Base-by-base conservation (phyloP, 1,140 invertebrate genomes). In the Adoxophyes honmai region DNA sequence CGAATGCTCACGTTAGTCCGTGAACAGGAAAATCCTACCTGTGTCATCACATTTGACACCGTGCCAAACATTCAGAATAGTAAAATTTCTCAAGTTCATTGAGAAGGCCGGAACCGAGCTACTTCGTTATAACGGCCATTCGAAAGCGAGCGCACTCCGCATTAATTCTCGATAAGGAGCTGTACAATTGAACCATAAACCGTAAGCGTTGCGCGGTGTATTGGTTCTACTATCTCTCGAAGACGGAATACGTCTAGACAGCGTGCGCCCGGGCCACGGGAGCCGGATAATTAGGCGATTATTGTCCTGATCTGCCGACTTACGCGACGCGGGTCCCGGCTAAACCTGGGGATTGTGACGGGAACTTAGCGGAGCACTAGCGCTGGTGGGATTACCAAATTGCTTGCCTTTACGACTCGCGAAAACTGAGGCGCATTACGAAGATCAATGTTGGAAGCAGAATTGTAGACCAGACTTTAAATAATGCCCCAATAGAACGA, bases 201-300 rank as follows among this genome's bases (percentile, higher is more conserved):
- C n/a, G n/a, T 28, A 28, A 28, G n/a, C n/a, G n/a, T n/a, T n/a
- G n/a, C n/a, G n/a, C 21, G 6, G 21, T 28, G 21, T 28, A 6
- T 28, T 28, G 2, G 21, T 28, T 2, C 2, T 6, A 3, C 21
- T 28, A 37, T 38, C 18, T 35, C n/a, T 65, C 58, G 60, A 68
- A 70, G 61, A 66, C 67, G 65, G 65, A 73, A 72, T 67, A 66
- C 34, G 70, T 75, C 73, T 77, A 80, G 70, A 77, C 74, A 59
- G 52, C 59, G 57, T 60, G 57, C 64, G 55, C 57, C 58, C 42
- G 44, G 36, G 60, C 67, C 55, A 60, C 38, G 55, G 60, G 62
- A 59, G 55, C 8, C 38, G 39, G 38, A 59, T 75, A 75, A 77
- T 77, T 75, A 75, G 55, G 55, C 60, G 71, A 69, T 73, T 76